phyloP scores from a whole-genome alignment of 2,797 vertebrate species.

The Acipenser oxyrinchus region DNA sequence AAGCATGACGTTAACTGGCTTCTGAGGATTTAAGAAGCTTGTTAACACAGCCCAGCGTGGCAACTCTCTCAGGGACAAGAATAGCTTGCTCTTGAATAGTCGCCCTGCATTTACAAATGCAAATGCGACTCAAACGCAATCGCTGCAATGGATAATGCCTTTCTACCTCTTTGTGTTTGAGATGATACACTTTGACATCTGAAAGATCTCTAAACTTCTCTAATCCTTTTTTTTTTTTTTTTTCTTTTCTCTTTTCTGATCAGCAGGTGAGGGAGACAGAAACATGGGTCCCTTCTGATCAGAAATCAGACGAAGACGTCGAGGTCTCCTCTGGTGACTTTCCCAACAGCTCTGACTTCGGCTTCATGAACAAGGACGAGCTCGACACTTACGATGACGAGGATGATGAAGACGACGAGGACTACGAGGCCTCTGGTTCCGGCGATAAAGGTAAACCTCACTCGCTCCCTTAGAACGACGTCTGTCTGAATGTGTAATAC shows the following conservation, averaged over 20 bases:
- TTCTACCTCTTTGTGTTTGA: too few relatives aligned
- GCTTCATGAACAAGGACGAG: slow-evolving; percentile 46
- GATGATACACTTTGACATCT: background rate
- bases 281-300: slow-evolving; percentile 73
- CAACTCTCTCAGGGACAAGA: too few relatives aligned
- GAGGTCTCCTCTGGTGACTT: slow-evolving; percentile 65
- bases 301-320: slow-evolving; percentile 35
- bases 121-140: too few relatives aligned
- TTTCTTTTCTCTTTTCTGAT: slow-evolving; percentile 26
- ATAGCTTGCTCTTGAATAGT: too few relatives aligned
- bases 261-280: slow-evolving; percentile 86
- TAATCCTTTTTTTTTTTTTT: too few relatives aligned
- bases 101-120: too few relatives aligned
- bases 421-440: slow-evolving; percentile 69
- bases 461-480: background rate
- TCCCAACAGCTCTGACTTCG: slow-evolving; percentile 46
- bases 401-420: slow-evolving; percentile 35
- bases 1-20: background rate
- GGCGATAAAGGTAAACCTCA: slow-evolving; percentile 56
- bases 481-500: background rate
- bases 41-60: too few relatives aligned
- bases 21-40: too few relatives aligned
- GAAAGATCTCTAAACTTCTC: background rate
- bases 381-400: slow-evolving; percentile 26
- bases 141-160: too few relatives aligned